These are phyloP conservation scores for Parthenolecanium corni DNA, from an alignment of 2,888 invertebrate species.

Conservation along the genomic window DNA sequence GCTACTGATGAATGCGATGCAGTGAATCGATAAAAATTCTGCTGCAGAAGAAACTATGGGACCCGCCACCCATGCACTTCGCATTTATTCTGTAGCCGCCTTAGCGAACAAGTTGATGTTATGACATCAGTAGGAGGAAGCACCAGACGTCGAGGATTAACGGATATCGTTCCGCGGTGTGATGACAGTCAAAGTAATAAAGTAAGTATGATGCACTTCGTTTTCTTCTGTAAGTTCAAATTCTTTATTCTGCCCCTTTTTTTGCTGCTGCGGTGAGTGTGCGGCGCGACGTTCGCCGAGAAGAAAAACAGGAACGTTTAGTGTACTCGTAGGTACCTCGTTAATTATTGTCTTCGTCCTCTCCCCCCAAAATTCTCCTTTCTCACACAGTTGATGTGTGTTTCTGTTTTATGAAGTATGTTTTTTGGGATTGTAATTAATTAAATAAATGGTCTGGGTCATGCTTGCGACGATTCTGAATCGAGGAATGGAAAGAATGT, in stretches of 20 bases:
- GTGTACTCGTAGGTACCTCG: too few relatives aligned
- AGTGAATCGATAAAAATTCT: neutral
- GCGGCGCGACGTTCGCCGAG: too few relatives aligned
- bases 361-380: too few relatives aligned
- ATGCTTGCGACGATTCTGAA: too few relatives aligned
- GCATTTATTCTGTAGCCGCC: neutral
- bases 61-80: neutral
- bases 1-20: neutral
- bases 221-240: neutral
- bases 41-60: slow-evolving; percentile 6
- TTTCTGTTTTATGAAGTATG: too few relatives aligned
- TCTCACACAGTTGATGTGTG: too few relatives aligned
- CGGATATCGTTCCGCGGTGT: slow-evolving; percentile 25
- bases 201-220: slow-evolving; percentile 9
- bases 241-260: neutral
- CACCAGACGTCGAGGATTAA: slow-evolving; percentile 22
- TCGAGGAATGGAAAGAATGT: too few relatives aligned
- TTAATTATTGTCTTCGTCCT: too few relatives aligned
- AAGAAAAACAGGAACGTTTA: too few relatives aligned
- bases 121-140: slow-evolving; percentile 27
- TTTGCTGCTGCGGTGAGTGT: too few relatives aligned
- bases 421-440: too few relatives aligned
- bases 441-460: too few relatives aligned
- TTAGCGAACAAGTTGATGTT: slow-evolving; percentile 16
- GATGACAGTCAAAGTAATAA: slow-evolving; percentile 27